Conservation (phyloP, 2,888 invertebrate genomes). For the Epirrhoe tristata region DNA sequence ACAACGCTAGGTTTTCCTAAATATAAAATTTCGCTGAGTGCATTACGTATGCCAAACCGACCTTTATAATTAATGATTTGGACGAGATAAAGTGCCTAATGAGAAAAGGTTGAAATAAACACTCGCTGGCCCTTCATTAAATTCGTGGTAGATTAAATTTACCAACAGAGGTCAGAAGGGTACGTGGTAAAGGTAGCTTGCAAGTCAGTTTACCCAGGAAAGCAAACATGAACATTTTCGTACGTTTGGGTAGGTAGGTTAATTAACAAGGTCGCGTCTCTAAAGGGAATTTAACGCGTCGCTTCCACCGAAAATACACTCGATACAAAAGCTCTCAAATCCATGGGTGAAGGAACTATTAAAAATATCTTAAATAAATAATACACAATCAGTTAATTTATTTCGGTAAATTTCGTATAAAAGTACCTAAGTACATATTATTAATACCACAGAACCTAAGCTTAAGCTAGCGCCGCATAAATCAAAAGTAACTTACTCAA, state of each 20-base stretch:
- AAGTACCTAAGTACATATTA: too few relatives aligned
- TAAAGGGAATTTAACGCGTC: background rate
- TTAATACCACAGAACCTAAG: too few relatives aligned
- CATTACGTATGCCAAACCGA: background rate
- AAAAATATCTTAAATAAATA: too few relatives aligned
- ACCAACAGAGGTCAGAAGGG: background rate
- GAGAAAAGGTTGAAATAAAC: conserved; percentile 1
- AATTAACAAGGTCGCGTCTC: background rate
- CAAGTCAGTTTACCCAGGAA: conserved; percentile 4
- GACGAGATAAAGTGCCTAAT: background rate
- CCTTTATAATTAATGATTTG: background rate
- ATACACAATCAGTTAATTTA: too few relatives aligned
- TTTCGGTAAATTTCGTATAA: too few relatives aligned
- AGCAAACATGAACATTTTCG: conserved; percentile 6
- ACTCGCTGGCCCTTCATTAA: background rate
- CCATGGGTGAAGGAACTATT: too few relatives aligned
- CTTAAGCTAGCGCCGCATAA: too few relatives aligned
- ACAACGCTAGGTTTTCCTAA: too few relatives aligned
- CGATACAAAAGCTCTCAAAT: background rate
- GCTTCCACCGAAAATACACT: background rate
- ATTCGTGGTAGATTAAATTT: conserved; percentile 1
- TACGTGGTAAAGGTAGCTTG: background rate
- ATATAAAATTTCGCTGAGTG: background rate
- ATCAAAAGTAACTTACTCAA: too few relatives aligned
- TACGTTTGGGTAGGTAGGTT: background rate